These are phyloP conservation scores for Amblyraja radiata DNA, from an alignment of 2,797 vertebrate species.

Conservation along the genomic window DNA sequence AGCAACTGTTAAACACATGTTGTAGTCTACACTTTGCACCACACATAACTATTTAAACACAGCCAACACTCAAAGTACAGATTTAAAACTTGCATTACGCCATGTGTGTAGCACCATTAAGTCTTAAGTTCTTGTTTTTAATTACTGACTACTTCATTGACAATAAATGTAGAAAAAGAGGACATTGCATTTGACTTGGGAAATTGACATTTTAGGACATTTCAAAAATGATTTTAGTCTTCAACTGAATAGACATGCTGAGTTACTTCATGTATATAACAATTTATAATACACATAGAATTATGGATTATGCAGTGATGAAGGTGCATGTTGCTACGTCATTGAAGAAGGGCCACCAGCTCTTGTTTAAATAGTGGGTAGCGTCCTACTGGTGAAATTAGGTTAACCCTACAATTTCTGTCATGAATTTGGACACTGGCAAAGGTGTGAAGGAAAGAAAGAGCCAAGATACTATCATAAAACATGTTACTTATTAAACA, in stretches of 20 bases:
- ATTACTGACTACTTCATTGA: background rate
- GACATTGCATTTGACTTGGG: too few species aligned
- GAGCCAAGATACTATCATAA: background rate
- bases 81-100: background rate
- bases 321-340: background rate
- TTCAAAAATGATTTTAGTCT: too few species aligned
- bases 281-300: background rate
- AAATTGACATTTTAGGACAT: too few species aligned
- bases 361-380: background rate
- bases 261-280: background rate
- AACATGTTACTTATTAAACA: background rate
- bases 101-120: background rate
- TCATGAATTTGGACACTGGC: background rate
- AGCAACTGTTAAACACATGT: too few species aligned
- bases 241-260: background rate
- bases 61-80: too few species aligned
- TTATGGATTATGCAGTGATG: background rate
- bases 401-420: background rate
- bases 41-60: too few species aligned
- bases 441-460: background rate
- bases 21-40: too few species aligned
- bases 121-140: background rate
- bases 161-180: too few species aligned
- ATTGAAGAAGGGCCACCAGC: background rate
- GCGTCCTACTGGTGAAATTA: background rate